Base-by-base conservation (phyloP, 2,888 invertebrate species). In the Ariolimax columbianus region DNA sequence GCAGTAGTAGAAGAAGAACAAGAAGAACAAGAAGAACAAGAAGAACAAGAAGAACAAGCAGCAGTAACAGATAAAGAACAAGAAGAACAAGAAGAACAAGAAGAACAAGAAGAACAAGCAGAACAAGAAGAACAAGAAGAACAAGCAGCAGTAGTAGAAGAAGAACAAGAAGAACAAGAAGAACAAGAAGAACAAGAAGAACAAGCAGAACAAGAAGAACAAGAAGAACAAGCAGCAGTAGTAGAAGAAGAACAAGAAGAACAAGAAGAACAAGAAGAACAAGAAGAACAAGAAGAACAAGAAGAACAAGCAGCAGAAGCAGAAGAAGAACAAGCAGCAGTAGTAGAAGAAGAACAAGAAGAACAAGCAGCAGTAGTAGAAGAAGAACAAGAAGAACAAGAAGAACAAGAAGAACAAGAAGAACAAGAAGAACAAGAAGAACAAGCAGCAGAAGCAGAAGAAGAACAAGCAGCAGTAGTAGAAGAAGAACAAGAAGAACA, bases 101-200 rank as follows among this genome's bases (percentile, higher is more conserved):
- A 78, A n/a, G n/a, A n/a, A n/a, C n/a, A n/a, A n/a, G n/a, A n/a
- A n/a, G n/a, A n/a, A n/a, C n/a, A n/a, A n/a, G n/a, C n/a, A n/a
- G n/a, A n/a, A n/a, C n/a, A n/a, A n/a, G n/a, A n/a, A n/a, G n/a
- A n/a, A n/a, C n/a, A n/a, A n/a, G n/a, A n/a, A n/a, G n/a, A n/a
- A n/a, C n/a, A n/a, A n/a, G n/a, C n/a, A n/a, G n/a, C n/a, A 33
- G 40, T 38, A 68, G 51, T 55, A 59, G 59, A 63, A 55, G 77
- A 66, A 43, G 43, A 40, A 77, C 30, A 47, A 72, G 75, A 36
- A 83, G 68, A 66, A 68, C 77, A 59, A 55, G 38, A 66, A 26
- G 66, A 26, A 77, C 19, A 79, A 26, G 63, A n/a, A 59, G 38
- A 83, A 47, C 77, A 63, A 43, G 77, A 83, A n/a, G n/a, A n/a